phyloP scores from a whole-genome alignment of 2,888 invertebrate genomes.

The Parthenolecanium corni region DNA sequence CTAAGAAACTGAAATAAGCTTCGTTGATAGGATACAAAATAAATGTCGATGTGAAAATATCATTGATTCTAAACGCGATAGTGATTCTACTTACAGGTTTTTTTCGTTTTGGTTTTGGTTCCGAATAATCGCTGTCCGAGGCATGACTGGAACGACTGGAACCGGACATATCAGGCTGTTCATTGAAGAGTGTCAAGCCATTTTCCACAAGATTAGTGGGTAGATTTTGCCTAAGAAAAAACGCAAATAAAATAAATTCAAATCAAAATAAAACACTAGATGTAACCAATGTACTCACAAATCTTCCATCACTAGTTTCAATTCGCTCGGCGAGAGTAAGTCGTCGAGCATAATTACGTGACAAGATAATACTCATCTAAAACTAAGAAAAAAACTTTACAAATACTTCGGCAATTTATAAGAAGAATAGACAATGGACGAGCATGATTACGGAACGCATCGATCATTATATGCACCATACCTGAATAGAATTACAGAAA shows the following conservation, averaged over 20 bases:
- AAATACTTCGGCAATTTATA: too few species aligned
- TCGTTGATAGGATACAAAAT: too few species aligned
- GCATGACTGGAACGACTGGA: background rate
- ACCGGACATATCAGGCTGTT: background rate
- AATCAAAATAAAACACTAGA: background rate
- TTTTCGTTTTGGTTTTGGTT: background rate
- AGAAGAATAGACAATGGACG: too few species aligned
- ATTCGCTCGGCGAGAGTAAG: constrained; percentile 9
- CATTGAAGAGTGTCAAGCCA: background rate
- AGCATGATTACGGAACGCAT: too few species aligned
- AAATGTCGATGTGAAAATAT: too few species aligned
- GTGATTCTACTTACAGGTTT: background rate
- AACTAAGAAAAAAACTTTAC: too few species aligned
- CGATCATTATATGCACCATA: too few species aligned
- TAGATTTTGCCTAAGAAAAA: background rate
- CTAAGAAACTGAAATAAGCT: too few species aligned
- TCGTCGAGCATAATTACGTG: background rate
- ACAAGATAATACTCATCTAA: background rate
- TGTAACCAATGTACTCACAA: constrained; percentile 14
- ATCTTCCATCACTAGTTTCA: constrained; percentile 14
- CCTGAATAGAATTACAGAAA: too few species aligned
- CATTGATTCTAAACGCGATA: background rate
- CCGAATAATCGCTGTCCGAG: background rate
- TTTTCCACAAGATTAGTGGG: constrained; percentile 3
- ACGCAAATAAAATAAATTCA: background rate